These are phyloP conservation scores for Brotogeris chrysoptera DNA, from an alignment of 2,797 vertebrate genomes.

Conservation along the genomic window DNA sequence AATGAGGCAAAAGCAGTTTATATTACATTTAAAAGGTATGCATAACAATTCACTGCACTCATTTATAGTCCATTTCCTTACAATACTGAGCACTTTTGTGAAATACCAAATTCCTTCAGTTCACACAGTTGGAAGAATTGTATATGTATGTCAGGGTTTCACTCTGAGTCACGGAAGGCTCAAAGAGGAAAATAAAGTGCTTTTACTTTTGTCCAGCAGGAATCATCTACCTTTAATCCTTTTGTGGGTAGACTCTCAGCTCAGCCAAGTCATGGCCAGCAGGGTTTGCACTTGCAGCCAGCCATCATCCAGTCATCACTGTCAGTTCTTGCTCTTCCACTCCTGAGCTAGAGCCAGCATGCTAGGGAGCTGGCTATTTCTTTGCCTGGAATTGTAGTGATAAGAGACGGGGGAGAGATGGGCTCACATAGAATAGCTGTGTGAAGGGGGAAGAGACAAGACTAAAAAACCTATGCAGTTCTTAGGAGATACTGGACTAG, in stretches of 20 bases:
- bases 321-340: rapidly evolving
- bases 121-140: not conserved
- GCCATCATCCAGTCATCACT: not conserved
- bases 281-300: not conserved
- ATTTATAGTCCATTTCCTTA: not conserved
- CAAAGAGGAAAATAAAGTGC: not conserved
- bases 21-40: not conserved
- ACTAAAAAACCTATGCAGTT: not conserved
- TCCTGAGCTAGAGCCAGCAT: not conserved
- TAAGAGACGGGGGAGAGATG: rapidly evolving
- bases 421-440: not conserved
- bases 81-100: not conserved
- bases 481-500: not conserved
- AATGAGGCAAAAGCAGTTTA: not conserved
- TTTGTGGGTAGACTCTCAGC: not conserved
- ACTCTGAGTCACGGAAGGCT: not conserved
- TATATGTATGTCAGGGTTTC: not conserved
- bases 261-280: rapidly evolving
- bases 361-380: rapidly evolving
- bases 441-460: not conserved
- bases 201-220: not conserved
- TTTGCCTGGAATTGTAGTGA: not conserved
- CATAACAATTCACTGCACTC: not conserved
- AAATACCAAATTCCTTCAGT: not conserved
- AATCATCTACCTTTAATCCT: not conserved